A percentile compares a stretch with the other conserved stretches of the same genome.
Evolutionary conservation across 37 sponge, comb jelly and placozoan species (phyloP).

Genomic region (Corticium candelabrum): DNA sequence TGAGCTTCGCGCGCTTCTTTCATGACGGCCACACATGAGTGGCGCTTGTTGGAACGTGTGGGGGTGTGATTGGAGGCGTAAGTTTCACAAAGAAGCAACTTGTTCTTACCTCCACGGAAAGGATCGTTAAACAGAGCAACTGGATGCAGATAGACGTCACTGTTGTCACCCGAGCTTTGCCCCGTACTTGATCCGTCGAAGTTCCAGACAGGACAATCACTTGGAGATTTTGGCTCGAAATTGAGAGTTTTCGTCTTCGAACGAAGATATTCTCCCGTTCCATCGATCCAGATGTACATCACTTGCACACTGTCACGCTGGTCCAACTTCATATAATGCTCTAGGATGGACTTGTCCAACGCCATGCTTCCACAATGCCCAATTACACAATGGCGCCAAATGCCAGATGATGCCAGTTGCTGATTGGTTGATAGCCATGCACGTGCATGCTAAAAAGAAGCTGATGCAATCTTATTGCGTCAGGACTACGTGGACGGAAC

Average conservation of each 20-base stretch:
- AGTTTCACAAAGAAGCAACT: conserved; percentile 76
- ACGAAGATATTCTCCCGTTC: conserved; percentile 60
- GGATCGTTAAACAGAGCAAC: conserved; percentile 64
- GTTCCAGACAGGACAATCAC: conserved; percentile 82
- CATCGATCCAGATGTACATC: conserved; percentile 96
- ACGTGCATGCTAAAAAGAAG: too few relatives aligned
- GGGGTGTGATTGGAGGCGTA: conserved; percentile 40
- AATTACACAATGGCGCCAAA: too few relatives aligned
- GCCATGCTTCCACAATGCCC: too few relatives aligned
- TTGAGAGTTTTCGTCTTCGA: conserved; percentile 77
- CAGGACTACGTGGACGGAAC: too few relatives aligned
- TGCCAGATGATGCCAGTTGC: too few relatives aligned
- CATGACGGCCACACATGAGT: conserved; percentile 49
- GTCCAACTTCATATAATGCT: conserved; percentile 30
- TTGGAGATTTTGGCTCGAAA: conserved; percentile 23
- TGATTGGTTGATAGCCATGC: too few relatives aligned
- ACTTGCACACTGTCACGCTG: conserved; percentile 60
- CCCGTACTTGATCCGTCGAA: conserved; percentile 92
- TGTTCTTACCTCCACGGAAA: conserved; percentile 49
- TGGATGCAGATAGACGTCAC: conserved; percentile 81
- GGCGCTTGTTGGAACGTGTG: conserved; percentile 36
- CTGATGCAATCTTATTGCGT: too few relatives aligned
- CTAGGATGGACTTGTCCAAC: neutral
- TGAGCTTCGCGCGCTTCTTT: conserved; percentile 24
- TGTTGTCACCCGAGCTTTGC: conserved; percentile 67